These are phyloP conservation scores for Vireo altiloquus DNA, from an alignment of 2,113 vertebrate genomes.

Conservation along the genomic window DNA sequence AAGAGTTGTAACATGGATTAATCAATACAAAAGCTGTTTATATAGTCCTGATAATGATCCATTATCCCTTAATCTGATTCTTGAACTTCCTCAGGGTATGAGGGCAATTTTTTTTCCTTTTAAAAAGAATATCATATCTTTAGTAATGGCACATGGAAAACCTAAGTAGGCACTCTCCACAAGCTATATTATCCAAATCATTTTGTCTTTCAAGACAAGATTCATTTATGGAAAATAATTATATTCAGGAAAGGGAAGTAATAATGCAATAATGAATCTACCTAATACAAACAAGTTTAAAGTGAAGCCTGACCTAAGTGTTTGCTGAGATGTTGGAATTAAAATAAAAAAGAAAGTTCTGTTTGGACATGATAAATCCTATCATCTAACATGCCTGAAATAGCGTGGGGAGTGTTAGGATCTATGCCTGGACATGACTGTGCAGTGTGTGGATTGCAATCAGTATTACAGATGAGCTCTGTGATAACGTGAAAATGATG, in stretches of 20 bases:
- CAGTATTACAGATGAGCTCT: background rate
- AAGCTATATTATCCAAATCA: background rate
- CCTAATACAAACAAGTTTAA: constrained; percentile 32
- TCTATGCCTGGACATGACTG: background rate
- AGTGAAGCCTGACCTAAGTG: background rate
- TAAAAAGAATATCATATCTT: constrained; percentile 48
- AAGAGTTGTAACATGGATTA: constrained; percentile 46
- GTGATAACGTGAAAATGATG: background rate
- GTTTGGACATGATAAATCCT: background rate
- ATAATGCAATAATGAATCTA: background rate
- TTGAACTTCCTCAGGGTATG: constrained; percentile 36
- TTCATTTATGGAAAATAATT: constrained; percentile 41
- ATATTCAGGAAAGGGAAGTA: constrained; percentile 33
- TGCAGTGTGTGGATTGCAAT: background rate
- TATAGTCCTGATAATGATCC: constrained; percentile 57
- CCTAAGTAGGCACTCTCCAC: constrained; percentile 4
- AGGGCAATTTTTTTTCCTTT: background rate
- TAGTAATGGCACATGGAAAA: constrained; percentile 40
- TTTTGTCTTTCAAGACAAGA: constrained; percentile 18
- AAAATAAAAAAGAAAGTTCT: background rate
- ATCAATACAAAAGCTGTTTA: constrained; percentile 68
- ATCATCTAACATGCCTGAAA: background rate
- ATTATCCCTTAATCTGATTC: constrained; percentile 58
- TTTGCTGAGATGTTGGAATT: background rate
- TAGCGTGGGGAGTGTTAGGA: background rate